Evolutionary conservation across 1,140 invertebrate genomes (phyloP), one percentile per base, ranked within the genome.

Genomic region (Papilio glaucus): DNA sequence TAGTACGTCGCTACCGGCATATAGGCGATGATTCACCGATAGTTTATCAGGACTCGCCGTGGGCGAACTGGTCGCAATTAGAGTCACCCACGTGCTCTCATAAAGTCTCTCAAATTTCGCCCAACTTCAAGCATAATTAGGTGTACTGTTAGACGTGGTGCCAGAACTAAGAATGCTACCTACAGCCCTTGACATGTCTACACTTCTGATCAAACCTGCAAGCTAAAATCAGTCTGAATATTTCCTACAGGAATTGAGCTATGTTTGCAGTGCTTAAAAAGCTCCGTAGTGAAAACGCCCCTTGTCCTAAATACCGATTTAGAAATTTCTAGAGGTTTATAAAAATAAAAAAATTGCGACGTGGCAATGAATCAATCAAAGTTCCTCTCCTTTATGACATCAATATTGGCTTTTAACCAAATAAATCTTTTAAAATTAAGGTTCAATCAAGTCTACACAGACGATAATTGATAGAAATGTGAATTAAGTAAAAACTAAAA

Each of bases 61-160:
- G 77, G 80, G 80, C 80, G 80, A 81, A 76, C 80, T 71, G 73
- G 79, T 63, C 57, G 74, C 77, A 81, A 81, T 77, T 76, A 79
- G 76, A 75, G 53, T 76, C 75, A 41, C 80, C 80, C 75, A 79
- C 80, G 60, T 26, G 13, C 67, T 38, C 60, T 61, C 38, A 53
- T 74, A 71, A 74, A 74, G 18, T 53, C 60, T 45, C 21, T 57
- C 49, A 57, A 57, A 26, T 57, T 57, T 57, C 49, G 49, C 49
- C 49, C 10, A 57, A 57, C 49, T 26, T 57, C 49, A 57, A 10
- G 24, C 49, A 57, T 57, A 24, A 57, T 49, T 49, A 49, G 45
- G 45, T 49, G 45, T 42, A 42, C 41, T 49, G 15, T 57, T 57
- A 57, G 49, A 57, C 49, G 21, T 24, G 7, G 21, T 53, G 10